These are phyloP conservation scores for Albula goreensis DNA, from an alignment of 2,113 vertebrate genomes.

Conservation along the genomic window DNA sequence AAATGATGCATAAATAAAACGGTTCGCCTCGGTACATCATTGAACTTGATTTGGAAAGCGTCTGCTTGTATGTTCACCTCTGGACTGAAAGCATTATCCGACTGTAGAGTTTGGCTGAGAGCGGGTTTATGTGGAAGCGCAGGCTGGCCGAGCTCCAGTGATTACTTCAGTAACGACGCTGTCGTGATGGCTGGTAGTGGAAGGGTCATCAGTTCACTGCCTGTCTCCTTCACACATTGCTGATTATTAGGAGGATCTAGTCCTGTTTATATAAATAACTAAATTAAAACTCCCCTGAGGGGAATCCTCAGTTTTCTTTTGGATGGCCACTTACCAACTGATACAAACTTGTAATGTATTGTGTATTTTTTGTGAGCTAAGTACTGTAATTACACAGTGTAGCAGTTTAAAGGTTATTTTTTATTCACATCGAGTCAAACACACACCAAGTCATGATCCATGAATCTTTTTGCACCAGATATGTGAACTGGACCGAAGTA, in stretches of 20 bases:
- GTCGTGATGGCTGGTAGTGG: neutral
- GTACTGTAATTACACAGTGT: neutral
- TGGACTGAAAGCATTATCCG: neutral
- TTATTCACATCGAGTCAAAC: neutral
- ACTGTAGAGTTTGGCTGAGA: neutral
- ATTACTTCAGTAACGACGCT: neutral
- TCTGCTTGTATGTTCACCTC: neutral
- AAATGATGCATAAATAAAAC: neutral
- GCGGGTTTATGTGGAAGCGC: neutral
- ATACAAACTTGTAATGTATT: neutral
- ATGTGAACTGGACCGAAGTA: neutral
- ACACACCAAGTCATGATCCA: neutral
- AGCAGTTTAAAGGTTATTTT: neutral
- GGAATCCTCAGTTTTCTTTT: neutral
- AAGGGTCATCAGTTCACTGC: slow-evolving; percentile 11
- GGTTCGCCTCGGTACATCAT: neutral
- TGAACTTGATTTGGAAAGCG: neutral
- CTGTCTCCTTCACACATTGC: slow-evolving; percentile 22
- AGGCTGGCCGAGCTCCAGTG: slow-evolving; percentile 19
- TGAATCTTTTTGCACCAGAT: neutral
- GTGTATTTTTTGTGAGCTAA: neutral
- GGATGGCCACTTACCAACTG: neutral
- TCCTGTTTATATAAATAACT: neutral
- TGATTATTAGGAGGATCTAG: slow-evolving; percentile 3
- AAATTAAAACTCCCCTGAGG: neutral